phyloP scores from a whole-genome alignment of 2,888 invertebrate genomes.

The Sarcophaga carnaria region DNA sequence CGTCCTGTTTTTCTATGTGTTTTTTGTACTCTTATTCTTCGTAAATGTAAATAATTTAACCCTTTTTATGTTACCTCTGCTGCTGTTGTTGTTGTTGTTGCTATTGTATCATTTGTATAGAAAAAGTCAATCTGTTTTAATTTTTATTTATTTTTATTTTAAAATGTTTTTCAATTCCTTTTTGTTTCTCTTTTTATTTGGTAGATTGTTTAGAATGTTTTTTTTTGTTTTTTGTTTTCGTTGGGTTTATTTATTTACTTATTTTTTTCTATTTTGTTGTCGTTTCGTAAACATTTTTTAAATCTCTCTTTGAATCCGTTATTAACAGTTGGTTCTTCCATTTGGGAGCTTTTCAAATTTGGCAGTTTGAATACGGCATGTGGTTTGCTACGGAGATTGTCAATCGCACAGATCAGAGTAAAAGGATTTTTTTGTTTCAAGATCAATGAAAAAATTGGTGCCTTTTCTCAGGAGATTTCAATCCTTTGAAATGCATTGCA shows the following conservation, averaged over 20 bases:
- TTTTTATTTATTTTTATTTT: conserved; percentile 41
- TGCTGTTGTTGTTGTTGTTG: conserved; percentile 4
- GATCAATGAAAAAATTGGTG: too few species aligned
- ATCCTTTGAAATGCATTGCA: too few species aligned
- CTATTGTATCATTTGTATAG: conserved; percentile 1
- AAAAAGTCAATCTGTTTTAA: conserved; percentile 65
- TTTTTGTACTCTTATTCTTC: background rate
- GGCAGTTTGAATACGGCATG: too few species aligned
- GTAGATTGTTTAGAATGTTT: background rate
- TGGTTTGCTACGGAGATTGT: too few species aligned
- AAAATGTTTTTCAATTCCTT: background rate
- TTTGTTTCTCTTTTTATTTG: background rate
- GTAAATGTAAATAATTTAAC: conserved; percentile 60
- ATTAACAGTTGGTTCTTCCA: conserved; percentile 39
- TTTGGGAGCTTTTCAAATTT: background rate
- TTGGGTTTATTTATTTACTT: background rate
- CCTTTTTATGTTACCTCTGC: conserved; percentile 37
- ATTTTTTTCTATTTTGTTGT: conserved; percentile 19
- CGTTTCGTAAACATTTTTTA: conserved; percentile 46
- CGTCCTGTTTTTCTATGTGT: background rate
- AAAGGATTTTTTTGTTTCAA: too few species aligned
- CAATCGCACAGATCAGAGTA: too few species aligned
- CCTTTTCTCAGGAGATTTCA: too few species aligned
- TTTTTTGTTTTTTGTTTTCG: background rate
- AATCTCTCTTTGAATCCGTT: conserved; percentile 41